Evolutionary conservation across 1,140 invertebrate genomes (phyloP), one percentile per base, ranked within the genome.

Genomic region (Pseudomyrmex gracilis): DNA sequence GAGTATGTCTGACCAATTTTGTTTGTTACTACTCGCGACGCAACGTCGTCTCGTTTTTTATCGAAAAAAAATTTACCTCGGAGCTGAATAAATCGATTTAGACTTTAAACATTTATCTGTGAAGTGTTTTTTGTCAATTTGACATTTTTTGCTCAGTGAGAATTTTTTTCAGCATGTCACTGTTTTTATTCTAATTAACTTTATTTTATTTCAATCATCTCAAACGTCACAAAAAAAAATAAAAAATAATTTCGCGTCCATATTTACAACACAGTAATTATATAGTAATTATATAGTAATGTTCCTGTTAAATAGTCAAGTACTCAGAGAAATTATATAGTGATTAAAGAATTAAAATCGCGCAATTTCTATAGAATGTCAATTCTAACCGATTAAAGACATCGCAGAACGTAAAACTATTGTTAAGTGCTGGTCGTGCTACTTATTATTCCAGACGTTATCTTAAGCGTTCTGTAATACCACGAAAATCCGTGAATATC

Each of bases 401-500:
- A 63, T 34, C 15, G 22, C 9, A 51, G 64, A 34, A 53, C 20
- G 13, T 73, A 22, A 61, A 13, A 76, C 12, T 49, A 51, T 64
- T 47, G n/a, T 64, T 76, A 43, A 45, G 45, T 58, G 66, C 64
- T 34, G 13, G 12, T 43, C 15, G 22, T 2, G 22, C 10, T 51
- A 60, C 64, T 76, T 51, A 76, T 76, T 76, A 53, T 76, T 66
- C 9, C 15, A 76, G 34, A 66, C 24, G 47, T 77, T 55, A 67
- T 53, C 24, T 77, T 67, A 66, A 77, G 61, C 24, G 24, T 73
- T 24, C 58, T 12, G 15, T 60, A 60, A 87, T 78, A 73, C 45
- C n/a, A 76, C 66, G 58, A 83, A 73, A 34, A 64, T 24, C 67
- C 43, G 45, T 63, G 85, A 77, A 86, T 78, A 77, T 77, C 60